These are phyloP conservation scores for Limonius californicus DNA, from an alignment of 1,140 invertebrate species.

Conservation along the genomic window DNA sequence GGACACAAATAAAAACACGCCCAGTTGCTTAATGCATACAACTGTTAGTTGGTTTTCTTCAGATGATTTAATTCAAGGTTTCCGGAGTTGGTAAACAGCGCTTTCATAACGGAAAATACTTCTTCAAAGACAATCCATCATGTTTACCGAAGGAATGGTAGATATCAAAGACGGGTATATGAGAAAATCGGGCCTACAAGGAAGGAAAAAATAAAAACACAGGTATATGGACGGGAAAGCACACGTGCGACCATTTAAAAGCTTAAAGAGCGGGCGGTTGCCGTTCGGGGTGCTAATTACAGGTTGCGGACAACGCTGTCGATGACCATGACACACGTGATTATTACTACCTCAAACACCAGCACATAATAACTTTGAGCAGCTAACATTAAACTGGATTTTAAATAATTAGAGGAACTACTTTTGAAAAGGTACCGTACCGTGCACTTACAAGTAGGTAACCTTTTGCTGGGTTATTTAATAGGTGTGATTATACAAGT, in stretches of 20 bases:
- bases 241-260: conserved; percentile 1
- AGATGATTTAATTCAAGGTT: too few species aligned
- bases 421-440: background rate
- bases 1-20: too few species aligned
- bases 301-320: conserved; percentile 9
- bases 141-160: too few species aligned
- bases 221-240: background rate
- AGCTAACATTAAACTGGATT: conserved; percentile 4
- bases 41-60: background rate
- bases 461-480: too few species aligned
- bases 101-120: too few species aligned
- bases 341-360: conserved; percentile 13
- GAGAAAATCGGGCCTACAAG: background rate
- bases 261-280: conserved; percentile 6
- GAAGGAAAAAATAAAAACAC: background rate
- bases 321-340: conserved; percentile 11
- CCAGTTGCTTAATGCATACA: too few species aligned
- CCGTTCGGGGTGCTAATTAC: conserved; percentile 6
- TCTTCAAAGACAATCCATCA: too few species aligned
- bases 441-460: too few species aligned
- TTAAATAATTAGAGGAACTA: conserved; percentile 6
- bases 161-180: too few species aligned
- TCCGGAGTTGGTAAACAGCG: too few species aligned
- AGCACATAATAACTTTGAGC: conserved; percentile 9
- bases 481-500: too few species aligned